A percentile compares a stretch with the other conserved stretches of the same genome.
These are phyloP conservation scores for Rynchops niger DNA, from an alignment of 2,113 vertebrate genomes.

Conservation along the genomic window DNA sequence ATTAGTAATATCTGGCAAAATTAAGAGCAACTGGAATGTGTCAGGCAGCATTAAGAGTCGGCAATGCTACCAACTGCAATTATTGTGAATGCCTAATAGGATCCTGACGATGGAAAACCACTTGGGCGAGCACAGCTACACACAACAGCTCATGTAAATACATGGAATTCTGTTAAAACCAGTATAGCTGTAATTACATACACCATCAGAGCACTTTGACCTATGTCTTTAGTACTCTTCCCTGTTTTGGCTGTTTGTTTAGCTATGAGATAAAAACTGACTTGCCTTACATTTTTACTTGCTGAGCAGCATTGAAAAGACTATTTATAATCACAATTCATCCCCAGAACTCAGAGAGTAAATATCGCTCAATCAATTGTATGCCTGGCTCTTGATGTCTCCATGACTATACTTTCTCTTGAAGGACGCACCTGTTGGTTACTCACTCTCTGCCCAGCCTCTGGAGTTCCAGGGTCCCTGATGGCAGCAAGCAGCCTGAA, in stretches of 20 bases:
- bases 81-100: neutral
- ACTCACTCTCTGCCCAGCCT: neutral
- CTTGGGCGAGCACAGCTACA: neutral
- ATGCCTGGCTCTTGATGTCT: neutral
- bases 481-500: neutral
- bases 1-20: neutral
- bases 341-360: neutral
- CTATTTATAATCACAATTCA: neutral
- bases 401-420: neutral
- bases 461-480: neutral
- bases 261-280: neutral
- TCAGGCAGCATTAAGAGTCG: neutral
- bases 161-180: neutral
- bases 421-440: neutral
- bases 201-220: neutral
- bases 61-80: neutral
- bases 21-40: neutral
- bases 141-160: neutral
- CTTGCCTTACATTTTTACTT: neutral
- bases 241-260: neutral
- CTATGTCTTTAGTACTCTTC: neutral
- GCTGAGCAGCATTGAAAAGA: neutral
- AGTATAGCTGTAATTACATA: neutral
- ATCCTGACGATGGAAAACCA: neutral
- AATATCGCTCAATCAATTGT: neutral